Percentiles rank a stretch among this genome's conserved stretches.
Evolutionary conservation across 1,140 invertebrate genomes (phyloP).

Genomic region (Diachasma alloeum): DNA sequence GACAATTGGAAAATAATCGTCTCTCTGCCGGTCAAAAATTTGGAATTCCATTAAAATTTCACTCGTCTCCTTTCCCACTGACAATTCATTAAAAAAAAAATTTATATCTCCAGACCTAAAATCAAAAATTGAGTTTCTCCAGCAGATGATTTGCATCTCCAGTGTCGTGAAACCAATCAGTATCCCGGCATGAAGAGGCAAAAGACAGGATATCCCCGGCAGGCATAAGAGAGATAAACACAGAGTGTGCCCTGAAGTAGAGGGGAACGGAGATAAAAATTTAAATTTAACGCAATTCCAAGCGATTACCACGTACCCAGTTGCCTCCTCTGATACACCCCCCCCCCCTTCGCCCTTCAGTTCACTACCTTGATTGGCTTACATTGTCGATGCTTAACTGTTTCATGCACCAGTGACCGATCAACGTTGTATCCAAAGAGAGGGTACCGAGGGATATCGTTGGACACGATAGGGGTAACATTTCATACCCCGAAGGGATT

Average conservation of each 20-base stretch:
- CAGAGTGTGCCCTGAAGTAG: neutral
- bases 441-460: slow-evolving; percentile 54
- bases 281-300: slow-evolving; percentile 63
- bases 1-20: no score
- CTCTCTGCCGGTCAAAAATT: no score
- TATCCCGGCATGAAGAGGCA: neutral
- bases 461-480: slow-evolving; percentile 63
- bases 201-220: neutral
- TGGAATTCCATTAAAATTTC: no score
- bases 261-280: slow-evolving; percentile 48
- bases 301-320: slow-evolving; percentile 56
- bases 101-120: no score
- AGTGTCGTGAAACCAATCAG: neutral
- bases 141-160: neutral
- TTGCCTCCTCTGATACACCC: slow-evolving; percentile 32
- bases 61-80: no score
- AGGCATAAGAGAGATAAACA: neutral
- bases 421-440: slow-evolving; percentile 28
- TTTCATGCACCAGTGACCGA: slow-evolving; percentile 66
- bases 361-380: slow-evolving; percentile 60
- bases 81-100: no score
- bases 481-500: slow-evolving; percentile 47
- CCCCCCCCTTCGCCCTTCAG: slow-evolving; percentile 23
- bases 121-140: neutral
- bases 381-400: slow-evolving; percentile 66